Evolutionary conservation across 2,888 invertebrate species (phyloP).

Genomic region (Drosophila paracracens): DNA sequence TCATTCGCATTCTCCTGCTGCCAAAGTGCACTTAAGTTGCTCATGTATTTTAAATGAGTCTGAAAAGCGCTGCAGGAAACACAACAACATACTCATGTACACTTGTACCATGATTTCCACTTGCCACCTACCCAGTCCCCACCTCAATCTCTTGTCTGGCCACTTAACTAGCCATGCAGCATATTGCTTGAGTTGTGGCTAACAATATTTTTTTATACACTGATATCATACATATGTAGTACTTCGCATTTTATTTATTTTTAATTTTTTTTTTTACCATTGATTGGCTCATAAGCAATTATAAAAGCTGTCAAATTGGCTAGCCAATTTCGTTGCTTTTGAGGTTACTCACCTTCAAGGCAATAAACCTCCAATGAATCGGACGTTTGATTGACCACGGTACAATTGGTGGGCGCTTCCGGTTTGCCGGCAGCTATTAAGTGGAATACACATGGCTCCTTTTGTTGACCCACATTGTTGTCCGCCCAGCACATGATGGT

Average conservation of each 20-base stretch:
- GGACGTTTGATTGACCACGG: slow-evolving; percentile 91
- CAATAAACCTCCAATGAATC: slow-evolving; percentile 91
- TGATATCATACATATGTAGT: slow-evolving; percentile 3
- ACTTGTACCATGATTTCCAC: slow-evolving; percentile 47
- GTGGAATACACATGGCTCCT: slow-evolving; percentile 91
- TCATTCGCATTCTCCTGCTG: slow-evolving; percentile 66
- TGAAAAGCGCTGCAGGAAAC: slow-evolving; percentile 79
- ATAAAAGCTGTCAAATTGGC: slow-evolving; percentile 66
- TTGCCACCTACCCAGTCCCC: background rate
- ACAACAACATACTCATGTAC: slow-evolving; percentile 50
- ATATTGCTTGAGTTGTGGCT: slow-evolving; percentile 46
- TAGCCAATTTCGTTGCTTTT: slow-evolving; percentile 28
- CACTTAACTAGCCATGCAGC: slow-evolving; percentile 53
- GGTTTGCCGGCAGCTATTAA: slow-evolving; percentile 92
- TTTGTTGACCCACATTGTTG: slow-evolving; percentile 90
- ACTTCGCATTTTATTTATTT: background rate
- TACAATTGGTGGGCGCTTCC: slow-evolving; percentile 91
- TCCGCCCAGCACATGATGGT: slow-evolving; percentile 91
- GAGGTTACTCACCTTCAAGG: slow-evolving; percentile 86
- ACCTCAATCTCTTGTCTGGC: slow-evolving; percentile 26
- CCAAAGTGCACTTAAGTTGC: slow-evolving; percentile 82
- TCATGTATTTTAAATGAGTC: slow-evolving; percentile 82
- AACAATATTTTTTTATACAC: slow-evolving; percentile 16
- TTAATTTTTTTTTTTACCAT: slow-evolving; percentile 36
- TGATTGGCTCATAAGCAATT: slow-evolving; percentile 80